These are phyloP conservation scores for Peromyscus polionotus DNA, from an alignment of 2,113 vertebrate species.

Conservation along the genomic window DNA sequence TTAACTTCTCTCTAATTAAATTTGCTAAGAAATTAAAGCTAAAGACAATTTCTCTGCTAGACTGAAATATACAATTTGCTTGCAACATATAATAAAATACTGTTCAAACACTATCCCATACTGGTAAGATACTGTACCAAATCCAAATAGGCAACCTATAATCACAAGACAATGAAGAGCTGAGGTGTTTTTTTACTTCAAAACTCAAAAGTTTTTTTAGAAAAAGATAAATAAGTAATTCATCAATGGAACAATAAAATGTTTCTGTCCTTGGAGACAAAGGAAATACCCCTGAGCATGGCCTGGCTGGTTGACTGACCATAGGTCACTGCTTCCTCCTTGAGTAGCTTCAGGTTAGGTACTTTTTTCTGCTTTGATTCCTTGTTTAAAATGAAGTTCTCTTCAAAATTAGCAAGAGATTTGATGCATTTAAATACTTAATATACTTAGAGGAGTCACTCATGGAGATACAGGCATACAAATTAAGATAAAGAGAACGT, in stretches of 20 bases:
- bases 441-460: neutral
- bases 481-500: neutral
- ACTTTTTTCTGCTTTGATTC: neutral
- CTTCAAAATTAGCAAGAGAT: neutral
- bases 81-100: neutral
- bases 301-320: no score
- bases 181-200: neutral
- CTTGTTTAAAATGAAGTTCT: neutral
- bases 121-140: neutral
- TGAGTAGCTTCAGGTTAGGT: neutral
- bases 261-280: neutral
- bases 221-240: neutral
- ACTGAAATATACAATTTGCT: neutral
- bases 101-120: neutral
- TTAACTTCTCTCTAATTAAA: neutral
- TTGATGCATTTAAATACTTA: neutral
- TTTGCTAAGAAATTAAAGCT: neutral
- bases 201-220: neutral
- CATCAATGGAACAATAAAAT: neutral
- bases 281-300: neutral
- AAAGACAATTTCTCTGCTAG: neutral
- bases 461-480: neutral
- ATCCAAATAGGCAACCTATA: neutral
- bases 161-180: no score
- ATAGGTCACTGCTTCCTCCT: accelerated